Base-by-base conservation (phyloP, 2,113 vertebrate genomes). In the Thryonomys swinderianus region DNA sequence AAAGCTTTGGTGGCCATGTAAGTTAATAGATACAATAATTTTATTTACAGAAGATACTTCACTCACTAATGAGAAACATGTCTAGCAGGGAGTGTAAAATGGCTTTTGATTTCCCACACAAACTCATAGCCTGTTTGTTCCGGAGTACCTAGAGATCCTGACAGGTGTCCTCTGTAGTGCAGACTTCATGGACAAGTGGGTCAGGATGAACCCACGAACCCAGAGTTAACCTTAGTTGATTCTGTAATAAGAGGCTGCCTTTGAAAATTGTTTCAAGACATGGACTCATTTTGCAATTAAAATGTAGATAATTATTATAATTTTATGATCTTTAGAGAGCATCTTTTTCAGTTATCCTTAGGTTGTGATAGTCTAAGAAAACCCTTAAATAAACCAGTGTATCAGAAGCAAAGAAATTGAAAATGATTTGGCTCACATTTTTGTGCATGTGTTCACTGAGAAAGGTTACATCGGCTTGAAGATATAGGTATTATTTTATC, bases 401-500 rank as follows among this genome's bases (percentile, higher is more conserved):
- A 34, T 0, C 34, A 83, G 57, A 32, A 13, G 40, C 16, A 78
- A 45, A 16, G 25, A 57, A n/a, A 23, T 7, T 18, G 27, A 74
- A 21, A 92, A 37, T 73, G 32, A 93, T 13, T 66, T 78, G 25
- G 42, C 17, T 85, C 69, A 93, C 66, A 0, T 7, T 67, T 74
- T 93, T 85, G 11, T 87, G 55, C 78, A 96, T 96, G 6, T 1
- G 0, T 80, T 67, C 2, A 48, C 2, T 2, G 71, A 17, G 87
- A 73, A 92, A 83, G 42, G 11, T 45, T 45, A 51, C 55, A n/a
- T 79, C 82, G 10, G n/a, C 0, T 85, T 94, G 90, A 45, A 16
- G 90, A 45, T 53, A 85, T 27, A 0, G 48, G 21, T 88, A 88
- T 42, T 37, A 85, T 85, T 85, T 92, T 67, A 94, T 5, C 51